Conservation (phyloP, 2,888 invertebrate species). For the Volucella bombylans region DNA sequence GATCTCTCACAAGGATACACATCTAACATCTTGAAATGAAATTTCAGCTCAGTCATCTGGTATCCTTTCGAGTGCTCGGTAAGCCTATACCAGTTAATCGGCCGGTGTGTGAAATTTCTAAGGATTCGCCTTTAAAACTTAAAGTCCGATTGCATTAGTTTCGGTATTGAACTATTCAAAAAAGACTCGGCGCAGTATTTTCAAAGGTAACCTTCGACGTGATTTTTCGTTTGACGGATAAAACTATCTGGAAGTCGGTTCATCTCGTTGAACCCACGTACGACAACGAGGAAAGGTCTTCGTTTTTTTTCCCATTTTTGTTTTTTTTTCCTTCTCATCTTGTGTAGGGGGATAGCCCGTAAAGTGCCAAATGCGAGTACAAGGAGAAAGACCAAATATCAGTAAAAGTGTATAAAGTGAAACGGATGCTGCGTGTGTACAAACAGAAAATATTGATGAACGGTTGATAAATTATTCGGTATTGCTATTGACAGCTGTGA, state of each 20-base stretch:
- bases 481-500: conserved; percentile 72
- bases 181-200: not conserved
- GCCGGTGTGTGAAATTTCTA: conserved; percentile 41
- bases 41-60: conserved; percentile 71
- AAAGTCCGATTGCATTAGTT: conserved; percentile 46
- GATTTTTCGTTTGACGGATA: conserved; percentile 14
- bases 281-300: conserved; percentile 32
- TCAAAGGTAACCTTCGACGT: conserved; percentile 1
- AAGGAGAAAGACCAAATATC: conserved; percentile 12
- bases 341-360: conserved; percentile 33
- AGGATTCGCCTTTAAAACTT: conserved; percentile 39
- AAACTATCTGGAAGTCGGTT: conserved; percentile 19
- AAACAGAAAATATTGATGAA: conserved; percentile 67
- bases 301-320: conserved; percentile 4
- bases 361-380: conserved; percentile 52
- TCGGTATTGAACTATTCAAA: conserved; percentile 14
- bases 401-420: conserved; percentile 40
- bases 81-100: conserved; percentile 10
- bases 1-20: conserved; percentile 69
- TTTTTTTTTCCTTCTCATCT: conserved; percentile 22
- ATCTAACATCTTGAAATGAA: conserved; percentile 57
- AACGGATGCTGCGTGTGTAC: conserved; percentile 57
- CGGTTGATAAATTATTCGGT: conserved; percentile 72
- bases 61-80: conserved; percentile 55
- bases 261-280: conserved; percentile 15